Evolutionary conservation across 2,797 vertebrate genomes (phyloP).

Genomic region (Selene dorsalis): DNA sequence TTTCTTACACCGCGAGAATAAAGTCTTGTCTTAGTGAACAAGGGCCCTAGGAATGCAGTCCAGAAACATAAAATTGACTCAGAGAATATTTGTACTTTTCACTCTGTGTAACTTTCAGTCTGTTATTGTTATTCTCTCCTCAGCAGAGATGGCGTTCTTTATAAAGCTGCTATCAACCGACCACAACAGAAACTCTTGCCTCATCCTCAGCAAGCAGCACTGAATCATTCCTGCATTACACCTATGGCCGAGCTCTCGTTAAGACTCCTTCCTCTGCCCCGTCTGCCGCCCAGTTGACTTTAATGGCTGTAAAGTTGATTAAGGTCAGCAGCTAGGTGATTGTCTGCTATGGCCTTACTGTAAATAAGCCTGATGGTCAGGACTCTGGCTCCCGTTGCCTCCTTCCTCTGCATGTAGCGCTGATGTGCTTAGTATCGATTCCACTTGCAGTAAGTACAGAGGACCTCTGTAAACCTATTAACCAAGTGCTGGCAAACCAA

Average conservation of each 20-base stretch:
- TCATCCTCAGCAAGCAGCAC: conserved; percentile 41
- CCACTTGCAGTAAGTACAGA: conserved; percentile 71
- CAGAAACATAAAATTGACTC: not conserved
- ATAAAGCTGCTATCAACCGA: not conserved
- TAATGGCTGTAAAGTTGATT: conserved; percentile 76
- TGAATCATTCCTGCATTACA: conserved; percentile 58
- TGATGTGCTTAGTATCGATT: conserved; percentile 77
- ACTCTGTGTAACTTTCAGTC: not conserved
- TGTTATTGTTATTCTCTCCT: not conserved
- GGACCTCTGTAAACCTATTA: conserved; percentile 60
- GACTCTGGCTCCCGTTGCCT: conserved; percentile 25
- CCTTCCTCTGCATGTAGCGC: conserved; percentile 47
- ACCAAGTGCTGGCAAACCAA: conserved; percentile 50
- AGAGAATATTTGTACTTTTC: not conserved
- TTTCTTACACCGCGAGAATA: too few relatives aligned
- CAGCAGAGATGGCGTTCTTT: conserved; percentile 7
- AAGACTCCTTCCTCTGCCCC: conserved; percentile 57
- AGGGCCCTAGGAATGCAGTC: too few relatives aligned
- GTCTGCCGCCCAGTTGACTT: conserved; percentile 42
- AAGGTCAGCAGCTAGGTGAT: conserved; percentile 64
- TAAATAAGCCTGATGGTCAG: conserved; percentile 67
- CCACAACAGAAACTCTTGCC: conserved; percentile 22
- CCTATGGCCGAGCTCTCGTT: conserved; percentile 32
- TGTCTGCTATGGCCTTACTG: conserved; percentile 64
- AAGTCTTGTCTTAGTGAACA: too few relatives aligned